Evolutionary conservation across 2,113 vertebrate genomes (phyloP).

Genomic region (Microcebus lehilahytsara): DNA sequence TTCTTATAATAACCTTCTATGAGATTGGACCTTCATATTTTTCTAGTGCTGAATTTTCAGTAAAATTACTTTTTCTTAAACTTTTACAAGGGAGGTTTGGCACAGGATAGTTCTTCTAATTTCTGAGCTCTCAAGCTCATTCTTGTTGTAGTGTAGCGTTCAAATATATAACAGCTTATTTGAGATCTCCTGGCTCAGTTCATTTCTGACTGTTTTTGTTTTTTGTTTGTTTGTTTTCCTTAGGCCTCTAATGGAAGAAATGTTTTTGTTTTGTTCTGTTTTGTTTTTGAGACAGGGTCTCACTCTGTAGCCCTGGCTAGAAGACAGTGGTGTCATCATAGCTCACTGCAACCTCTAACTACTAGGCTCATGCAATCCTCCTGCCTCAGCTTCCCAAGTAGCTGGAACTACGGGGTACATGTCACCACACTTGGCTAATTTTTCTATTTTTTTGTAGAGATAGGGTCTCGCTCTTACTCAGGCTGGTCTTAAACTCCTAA

Average conservation of each 20-base stretch:
- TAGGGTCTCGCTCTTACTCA: too few species aligned
- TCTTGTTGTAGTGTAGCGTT: not conserved
- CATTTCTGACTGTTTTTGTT: not conserved
- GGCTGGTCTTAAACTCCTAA: too few species aligned
- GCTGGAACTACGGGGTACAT: too few species aligned
- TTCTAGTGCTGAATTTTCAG: conserved; percentile 9
- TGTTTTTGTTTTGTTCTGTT: not conserved
- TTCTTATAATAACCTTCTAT: not conserved
- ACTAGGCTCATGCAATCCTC: not conserved
- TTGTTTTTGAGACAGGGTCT: not conserved
- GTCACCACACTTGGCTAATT: too few species aligned
- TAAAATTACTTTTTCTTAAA: not conserved
- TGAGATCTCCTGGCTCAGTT: not conserved
- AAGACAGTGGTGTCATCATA: not conserved
- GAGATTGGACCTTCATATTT: not conserved
- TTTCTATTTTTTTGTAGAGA: too few species aligned
- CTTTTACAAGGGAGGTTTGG: not conserved
- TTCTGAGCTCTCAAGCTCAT: not conserved
- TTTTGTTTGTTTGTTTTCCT: too few species aligned
- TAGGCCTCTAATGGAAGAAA: too few species aligned
- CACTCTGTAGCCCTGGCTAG: not conserved
- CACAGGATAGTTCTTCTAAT: not conserved
- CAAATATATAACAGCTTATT: not conserved
- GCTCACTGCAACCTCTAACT: not conserved
- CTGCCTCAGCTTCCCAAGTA: not conserved